Conservation (phyloP, 2,888 invertebrate species). For the Entomobrya proxima region DNA sequence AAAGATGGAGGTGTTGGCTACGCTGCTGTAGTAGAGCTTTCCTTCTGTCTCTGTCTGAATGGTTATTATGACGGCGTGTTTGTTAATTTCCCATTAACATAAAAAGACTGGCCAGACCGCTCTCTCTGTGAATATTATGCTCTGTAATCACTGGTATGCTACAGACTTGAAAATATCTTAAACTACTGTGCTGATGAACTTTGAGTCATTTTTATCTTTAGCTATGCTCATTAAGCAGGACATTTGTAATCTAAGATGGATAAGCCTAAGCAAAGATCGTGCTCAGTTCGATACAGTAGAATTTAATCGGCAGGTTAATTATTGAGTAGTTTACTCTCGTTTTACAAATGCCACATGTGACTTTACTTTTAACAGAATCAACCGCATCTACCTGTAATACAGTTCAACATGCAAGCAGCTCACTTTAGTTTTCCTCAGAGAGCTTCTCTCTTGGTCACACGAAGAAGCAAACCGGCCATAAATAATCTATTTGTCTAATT, state of each 20-base stretch:
- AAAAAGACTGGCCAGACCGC: not conserved
- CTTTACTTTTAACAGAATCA: too few relatives aligned
- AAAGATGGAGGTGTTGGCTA: not conserved
- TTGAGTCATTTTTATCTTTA: slow-evolving; percentile 41
- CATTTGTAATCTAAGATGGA: not conserved
- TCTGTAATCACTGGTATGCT: slow-evolving; percentile 56
- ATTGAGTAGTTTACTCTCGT: not conserved
- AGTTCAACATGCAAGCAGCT: too few relatives aligned
- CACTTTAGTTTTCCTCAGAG: not conserved
- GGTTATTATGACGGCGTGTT: slow-evolving; percentile 44
- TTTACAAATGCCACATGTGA: not conserved
- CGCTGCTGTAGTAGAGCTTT: not conserved
- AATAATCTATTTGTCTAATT: slow-evolving; percentile 65
- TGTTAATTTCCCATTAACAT: slow-evolving; percentile 59
- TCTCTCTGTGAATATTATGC: not conserved
- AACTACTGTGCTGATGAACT: not conserved
- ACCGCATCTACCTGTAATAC: too few relatives aligned
- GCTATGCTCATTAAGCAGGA: slow-evolving; percentile 41
- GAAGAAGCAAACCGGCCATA: slow-evolving; percentile 34
- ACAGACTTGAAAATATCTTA: not conserved
- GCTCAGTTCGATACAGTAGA: slow-evolving; percentile 10
- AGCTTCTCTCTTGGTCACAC: not conserved
- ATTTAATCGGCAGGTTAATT: not conserved
- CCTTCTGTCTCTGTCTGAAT: not conserved
- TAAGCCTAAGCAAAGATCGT: not conserved